Base-by-base conservation (phyloP, 2,113 vertebrate genomes). In the Willisornis vidua region DNA sequence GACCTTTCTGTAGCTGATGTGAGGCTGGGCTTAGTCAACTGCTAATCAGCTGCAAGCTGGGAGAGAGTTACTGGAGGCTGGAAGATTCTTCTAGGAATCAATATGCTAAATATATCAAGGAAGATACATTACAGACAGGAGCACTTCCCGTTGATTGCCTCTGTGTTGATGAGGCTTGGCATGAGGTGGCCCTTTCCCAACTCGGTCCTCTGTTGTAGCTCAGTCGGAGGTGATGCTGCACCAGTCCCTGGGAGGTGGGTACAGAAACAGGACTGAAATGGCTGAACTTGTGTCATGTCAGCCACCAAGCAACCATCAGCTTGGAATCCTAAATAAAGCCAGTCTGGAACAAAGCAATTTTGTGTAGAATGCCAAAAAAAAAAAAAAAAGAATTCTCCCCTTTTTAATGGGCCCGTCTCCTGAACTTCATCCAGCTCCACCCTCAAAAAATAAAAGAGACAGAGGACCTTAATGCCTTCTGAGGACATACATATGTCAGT, bases 21-120 rank as follows among this genome's bases (percentile, higher is more conserved):
- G 92, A 87, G 62, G 41, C 78, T 77, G 83, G 59, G 80, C 84
- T 35, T 26, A 35, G 46, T 77, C 51, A 89, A 70, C 65, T 89
- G 37, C 57, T 94, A 10, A 79, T 94, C 62, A 68, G n/a, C 90
- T 87, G 66, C 49, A 65, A 52, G 89, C 75, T 90, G 90, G 23
- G 71, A 79, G 83, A 26, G 82, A 31, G 35, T 65, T 68, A 33
- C 62, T 87, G 71, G 72, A 80, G 85, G 66, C 66, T 92, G 71
- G 45, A 58, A 85, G 70, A 66, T 84, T 77, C 74, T 92, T 94
- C 85, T 78, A 94, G 93, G 93, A 96, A 95, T 91, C 46, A 55
- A n/a, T 81, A 80, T 65, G 49, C 84, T 85, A 76, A 93, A 85
- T 85, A 80, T 68, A 70, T 79, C 46, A 5, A 77, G 91, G 77